These are phyloP conservation scores for Patella caerulea DNA, from an alignment of 2,888 invertebrate genomes.

Conservation along the genomic window DNA sequence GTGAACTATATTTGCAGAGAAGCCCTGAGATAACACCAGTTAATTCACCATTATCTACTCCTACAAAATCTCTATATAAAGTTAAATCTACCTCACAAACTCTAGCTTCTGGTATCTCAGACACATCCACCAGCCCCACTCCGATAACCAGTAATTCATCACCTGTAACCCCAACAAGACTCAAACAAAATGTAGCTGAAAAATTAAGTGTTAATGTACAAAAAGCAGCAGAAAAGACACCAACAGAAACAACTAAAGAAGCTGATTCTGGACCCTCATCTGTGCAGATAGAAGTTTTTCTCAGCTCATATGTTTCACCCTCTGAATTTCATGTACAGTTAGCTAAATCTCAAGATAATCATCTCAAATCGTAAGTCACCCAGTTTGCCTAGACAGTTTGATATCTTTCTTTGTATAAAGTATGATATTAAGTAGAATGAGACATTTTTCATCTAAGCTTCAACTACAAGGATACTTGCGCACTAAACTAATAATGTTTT, in stretches of 20 bases:
- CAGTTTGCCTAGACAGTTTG: neutral
- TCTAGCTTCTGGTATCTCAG: too few species aligned
- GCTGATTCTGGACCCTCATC: slow-evolving; percentile 20
- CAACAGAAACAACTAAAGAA: slow-evolving; percentile 20
- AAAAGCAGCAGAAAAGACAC: slow-evolving; percentile 11
- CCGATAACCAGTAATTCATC: neutral
- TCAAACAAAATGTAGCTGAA: slow-evolving; percentile 1
- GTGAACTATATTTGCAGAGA: neutral
- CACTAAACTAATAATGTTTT: too few species aligned
- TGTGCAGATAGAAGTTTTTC: slow-evolving; percentile 45
- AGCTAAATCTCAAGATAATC: slow-evolving; percentile 68
- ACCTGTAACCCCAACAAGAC: neutral
- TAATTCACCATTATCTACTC: neutral
- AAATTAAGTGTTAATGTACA: slow-evolving; percentile 8
- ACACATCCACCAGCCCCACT: too few species aligned
- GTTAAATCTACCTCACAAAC: too few species aligned
- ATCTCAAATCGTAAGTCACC: slow-evolving; percentile 70
- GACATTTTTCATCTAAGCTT: too few species aligned
- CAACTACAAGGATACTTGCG: too few species aligned
- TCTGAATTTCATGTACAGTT: slow-evolving; percentile 76
- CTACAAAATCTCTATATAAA: neutral
- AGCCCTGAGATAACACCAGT: neutral
- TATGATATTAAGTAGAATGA: neutral
- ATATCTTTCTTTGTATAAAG: slow-evolving; percentile 15
- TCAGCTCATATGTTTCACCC: slow-evolving; percentile 60